Evolutionary conservation across 2,888 invertebrate genomes (phyloP).

Genomic region (Zaprionus obscuricornis): DNA sequence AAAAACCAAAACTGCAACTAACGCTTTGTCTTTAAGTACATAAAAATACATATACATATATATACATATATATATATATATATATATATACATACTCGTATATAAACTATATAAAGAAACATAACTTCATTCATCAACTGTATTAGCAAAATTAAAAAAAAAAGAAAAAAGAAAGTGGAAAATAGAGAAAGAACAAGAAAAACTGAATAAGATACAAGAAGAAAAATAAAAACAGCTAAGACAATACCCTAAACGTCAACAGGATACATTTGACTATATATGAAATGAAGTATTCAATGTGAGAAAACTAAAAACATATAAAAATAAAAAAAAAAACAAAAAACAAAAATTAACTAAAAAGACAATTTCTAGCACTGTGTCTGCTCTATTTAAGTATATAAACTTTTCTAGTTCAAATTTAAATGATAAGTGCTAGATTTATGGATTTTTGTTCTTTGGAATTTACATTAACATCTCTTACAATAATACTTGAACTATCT

Average conservation of each 20-base stretch:
- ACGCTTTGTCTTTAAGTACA: conserved; percentile 70
- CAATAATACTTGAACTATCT: no score
- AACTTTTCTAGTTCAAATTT: conserved; percentile 17
- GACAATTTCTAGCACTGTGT: conserved; percentile 31
- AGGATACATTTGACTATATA: conserved; percentile 56
- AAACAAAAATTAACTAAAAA: conserved; percentile 24
- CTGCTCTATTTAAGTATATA: conserved; percentile 26
- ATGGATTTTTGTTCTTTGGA: conserved; percentile 5
- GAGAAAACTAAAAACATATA: conserved; percentile 28
- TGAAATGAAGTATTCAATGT: conserved; percentile 26
- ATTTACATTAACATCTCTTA: neutral
- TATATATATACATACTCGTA: conserved; percentile 29
- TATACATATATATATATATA: conserved; percentile 28
- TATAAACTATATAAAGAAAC: conserved; percentile 31
- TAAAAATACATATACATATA: conserved; percentile 21
- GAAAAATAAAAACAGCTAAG: conserved; percentile 54
- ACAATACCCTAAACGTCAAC: conserved; percentile 64
- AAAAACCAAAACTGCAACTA: conserved; percentile 72
- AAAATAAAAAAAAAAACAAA: no score
- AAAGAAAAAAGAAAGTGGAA: no score
- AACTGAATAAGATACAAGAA: no score
- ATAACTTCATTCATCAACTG: conserved; percentile 70
- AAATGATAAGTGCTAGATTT: conserved; percentile 20
- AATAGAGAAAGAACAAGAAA: neutral
- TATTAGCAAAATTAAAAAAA: conserved; percentile 69